Conservation (phyloP, 1,140 invertebrate species). For the Brachystomella parvula region DNA sequence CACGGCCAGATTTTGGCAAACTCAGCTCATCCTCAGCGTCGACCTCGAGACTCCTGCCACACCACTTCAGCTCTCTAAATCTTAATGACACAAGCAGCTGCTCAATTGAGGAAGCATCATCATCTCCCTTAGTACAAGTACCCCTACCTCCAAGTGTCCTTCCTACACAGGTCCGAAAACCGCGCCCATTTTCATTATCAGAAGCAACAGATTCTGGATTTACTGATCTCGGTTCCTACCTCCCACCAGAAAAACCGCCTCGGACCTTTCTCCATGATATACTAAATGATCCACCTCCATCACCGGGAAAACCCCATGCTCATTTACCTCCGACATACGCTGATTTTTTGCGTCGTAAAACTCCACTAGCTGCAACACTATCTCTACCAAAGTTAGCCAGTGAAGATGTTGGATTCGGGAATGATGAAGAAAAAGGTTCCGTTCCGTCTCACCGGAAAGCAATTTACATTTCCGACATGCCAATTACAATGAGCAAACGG, state of each 20-base stretch:
- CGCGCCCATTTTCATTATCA: background rate
- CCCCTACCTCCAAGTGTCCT: background rate
- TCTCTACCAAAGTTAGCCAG: background rate
- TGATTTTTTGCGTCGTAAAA: background rate
- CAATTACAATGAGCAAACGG: background rate
- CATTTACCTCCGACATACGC: background rate
- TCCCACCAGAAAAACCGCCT: constrained; percentile 36
- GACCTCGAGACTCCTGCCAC: background rate
- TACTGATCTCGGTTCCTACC: background rate
- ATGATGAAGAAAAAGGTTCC: background rate
- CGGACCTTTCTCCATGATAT: constrained; percentile 36
- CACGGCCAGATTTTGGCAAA: background rate
- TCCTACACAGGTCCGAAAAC: constrained; percentile 1
- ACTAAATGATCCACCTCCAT: constrained; percentile 18
- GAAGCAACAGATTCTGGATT: background rate
- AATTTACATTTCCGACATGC: background rate
- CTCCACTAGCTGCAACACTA: background rate
- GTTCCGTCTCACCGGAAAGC: background rate
- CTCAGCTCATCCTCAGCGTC: too few relatives aligned
- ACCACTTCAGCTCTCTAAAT: constrained; percentile 6
- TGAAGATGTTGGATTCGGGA: background rate
- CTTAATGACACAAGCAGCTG: background rate
- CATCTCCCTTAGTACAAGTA: background rate
- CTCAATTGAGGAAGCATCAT: background rate
- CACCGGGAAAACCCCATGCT: background rate